Conservation (phyloP, 2,888 invertebrate genomes). For the Folsomia manolachei region DNA sequence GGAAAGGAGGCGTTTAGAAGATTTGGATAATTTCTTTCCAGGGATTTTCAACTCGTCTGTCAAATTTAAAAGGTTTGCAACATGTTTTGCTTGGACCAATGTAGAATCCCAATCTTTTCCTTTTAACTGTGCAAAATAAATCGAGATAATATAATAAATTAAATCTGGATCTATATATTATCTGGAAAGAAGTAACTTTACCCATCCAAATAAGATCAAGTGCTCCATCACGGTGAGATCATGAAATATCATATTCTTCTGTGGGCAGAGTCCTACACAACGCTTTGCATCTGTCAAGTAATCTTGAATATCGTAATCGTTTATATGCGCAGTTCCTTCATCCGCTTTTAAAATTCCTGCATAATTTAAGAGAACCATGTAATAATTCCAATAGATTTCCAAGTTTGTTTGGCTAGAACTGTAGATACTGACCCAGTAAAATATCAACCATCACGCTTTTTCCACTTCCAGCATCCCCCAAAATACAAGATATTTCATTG, state of each 20-base stretch:
- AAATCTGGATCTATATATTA: background rate
- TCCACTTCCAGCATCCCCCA: slow-evolving; percentile 23
- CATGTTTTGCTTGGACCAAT: slow-evolving; percentile 2
- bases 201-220: slow-evolving; percentile 29
- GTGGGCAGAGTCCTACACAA: slow-evolving; percentile 29
- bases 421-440: slow-evolving; percentile 15
- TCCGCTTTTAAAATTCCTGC: slow-evolving; percentile 26
- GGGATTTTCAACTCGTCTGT: slow-evolving; percentile 18
- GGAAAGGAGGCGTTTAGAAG: slow-evolving; percentile 12
- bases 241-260: slow-evolving; percentile 27
- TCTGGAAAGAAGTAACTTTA: too few species aligned
- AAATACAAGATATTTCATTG: slow-evolving; percentile 27
- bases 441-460: slow-evolving; percentile 25
- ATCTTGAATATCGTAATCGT: slow-evolving; percentile 22
- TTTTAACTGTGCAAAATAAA: slow-evolving; percentile 9
- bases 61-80: slow-evolving; percentile 16
- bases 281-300: slow-evolving; percentile 22
- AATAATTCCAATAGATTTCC: background rate
- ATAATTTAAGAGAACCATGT: background rate
- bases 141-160: background rate
- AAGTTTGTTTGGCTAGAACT: background rate
- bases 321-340: slow-evolving; percentile 26
- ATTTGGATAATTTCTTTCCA: slow-evolving; percentile 5
- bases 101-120: slow-evolving; percentile 22
- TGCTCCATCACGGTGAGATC: slow-evolving; percentile 33